Percentiles rank a stretch among this genome's conserved stretches.
phyloP scores from a whole-genome alignment of 92 coral and sea anemone species.

The Actinernus sp. region DNA sequence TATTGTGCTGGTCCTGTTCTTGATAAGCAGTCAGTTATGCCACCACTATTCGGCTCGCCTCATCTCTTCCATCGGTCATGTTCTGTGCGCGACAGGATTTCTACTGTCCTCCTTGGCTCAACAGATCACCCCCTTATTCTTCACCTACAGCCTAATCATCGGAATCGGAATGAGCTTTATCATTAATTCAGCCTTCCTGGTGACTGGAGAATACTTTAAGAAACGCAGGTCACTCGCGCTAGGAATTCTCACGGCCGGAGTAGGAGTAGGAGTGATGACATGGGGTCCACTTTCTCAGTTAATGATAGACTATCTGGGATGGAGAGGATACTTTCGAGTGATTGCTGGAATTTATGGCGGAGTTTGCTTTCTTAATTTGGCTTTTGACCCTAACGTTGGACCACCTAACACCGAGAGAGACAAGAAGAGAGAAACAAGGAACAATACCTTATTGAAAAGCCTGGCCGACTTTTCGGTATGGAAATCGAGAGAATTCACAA shows the following conservation, averaged over 20 bases:
- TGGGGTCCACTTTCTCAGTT: constrained; percentile 39
- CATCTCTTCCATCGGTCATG: constrained; percentile 6
- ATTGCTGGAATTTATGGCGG: constrained; percentile 19
- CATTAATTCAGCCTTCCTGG: not conserved
- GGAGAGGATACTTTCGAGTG: constrained; percentile 42
- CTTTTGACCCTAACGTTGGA: constrained; percentile 45
- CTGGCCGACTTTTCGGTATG: not conserved
- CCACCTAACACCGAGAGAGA: not conserved
- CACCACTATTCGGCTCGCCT: not conserved
- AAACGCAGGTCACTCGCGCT: constrained; percentile 29
- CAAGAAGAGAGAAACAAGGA: constrained; percentile 1
- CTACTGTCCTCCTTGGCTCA: constrained; percentile 10
- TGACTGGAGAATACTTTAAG: constrained; percentile 11
- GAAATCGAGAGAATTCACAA: not conserved
- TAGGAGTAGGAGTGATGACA: constrained; percentile 48
- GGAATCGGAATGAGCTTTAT: constrained; percentile 10
- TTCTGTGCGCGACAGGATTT: not conserved
- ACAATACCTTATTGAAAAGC: not conserved
- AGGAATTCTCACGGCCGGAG: constrained; percentile 29
- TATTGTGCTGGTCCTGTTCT: not conserved
- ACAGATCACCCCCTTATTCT: constrained; percentile 1
- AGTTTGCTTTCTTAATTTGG: constrained; percentile 15
- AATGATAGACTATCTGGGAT: constrained; percentile 27
- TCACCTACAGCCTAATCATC: constrained; percentile 12
- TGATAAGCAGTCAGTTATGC: constrained; percentile 9